Conservation (phyloP, 2,888 invertebrate genomes). For the Nycteola revayana region DNA sequence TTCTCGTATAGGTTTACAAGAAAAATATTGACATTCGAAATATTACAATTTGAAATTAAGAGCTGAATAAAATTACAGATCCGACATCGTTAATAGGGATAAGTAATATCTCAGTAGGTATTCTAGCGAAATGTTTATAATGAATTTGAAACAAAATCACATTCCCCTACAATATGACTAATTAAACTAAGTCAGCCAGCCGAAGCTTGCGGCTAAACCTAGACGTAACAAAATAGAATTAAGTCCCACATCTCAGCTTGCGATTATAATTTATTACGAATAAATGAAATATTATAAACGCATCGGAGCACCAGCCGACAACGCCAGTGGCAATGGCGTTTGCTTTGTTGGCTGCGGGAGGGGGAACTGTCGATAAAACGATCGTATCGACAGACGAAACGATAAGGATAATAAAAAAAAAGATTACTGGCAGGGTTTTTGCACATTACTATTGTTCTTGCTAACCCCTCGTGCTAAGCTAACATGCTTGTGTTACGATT, state of each 20-base stretch:
- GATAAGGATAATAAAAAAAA: background rate
- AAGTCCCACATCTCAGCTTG: conserved; percentile 47
- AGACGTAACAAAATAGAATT: conserved; percentile 48
- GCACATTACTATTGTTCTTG: too few relatives aligned
- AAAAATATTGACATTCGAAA: too few relatives aligned
- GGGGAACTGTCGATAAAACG: conserved; percentile 25
- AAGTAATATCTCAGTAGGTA: too few relatives aligned
- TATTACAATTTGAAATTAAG: too few relatives aligned
- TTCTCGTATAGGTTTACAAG: too few relatives aligned
- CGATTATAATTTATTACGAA: conserved; percentile 82
- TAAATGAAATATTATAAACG: conserved; percentile 82
- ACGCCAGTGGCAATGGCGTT: conserved; percentile 80
- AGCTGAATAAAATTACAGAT: too few relatives aligned
- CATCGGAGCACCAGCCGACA: conserved; percentile 79
- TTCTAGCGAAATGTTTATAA: too few relatives aligned
- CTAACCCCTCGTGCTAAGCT: too few relatives aligned
- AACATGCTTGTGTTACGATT: too few relatives aligned
- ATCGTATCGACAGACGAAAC: background rate
- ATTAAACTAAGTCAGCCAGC: conserved; percentile 12
- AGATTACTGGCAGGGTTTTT: too few relatives aligned
- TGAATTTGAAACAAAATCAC: too few relatives aligned
- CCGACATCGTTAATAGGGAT: too few relatives aligned
- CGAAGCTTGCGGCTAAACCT: conserved; percentile 29
- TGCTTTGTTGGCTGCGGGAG: conserved; percentile 69
- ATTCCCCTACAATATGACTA: conserved; percentile 1